These are phyloP conservation scores for Urechis unicinctus DNA, from an alignment of 2,888 invertebrate genomes.

Conservation along the genomic window DNA sequence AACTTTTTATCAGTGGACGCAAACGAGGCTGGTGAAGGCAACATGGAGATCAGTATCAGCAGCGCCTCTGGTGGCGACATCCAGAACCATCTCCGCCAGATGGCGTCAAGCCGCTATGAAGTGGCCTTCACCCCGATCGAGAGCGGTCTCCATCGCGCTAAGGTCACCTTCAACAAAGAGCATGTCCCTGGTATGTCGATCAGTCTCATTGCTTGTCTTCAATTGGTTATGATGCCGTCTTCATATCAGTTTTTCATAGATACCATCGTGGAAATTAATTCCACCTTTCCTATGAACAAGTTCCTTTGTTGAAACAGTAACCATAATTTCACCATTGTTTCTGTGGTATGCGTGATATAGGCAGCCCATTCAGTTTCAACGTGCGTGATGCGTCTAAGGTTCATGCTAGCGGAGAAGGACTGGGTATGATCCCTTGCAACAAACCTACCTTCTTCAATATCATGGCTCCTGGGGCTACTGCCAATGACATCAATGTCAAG, in stretches of 20 bases:
- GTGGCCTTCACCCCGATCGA: constrained; percentile 92
- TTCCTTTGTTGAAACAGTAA: too few species aligned
- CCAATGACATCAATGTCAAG: constrained; percentile 42
- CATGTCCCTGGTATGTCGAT: constrained; percentile 52
- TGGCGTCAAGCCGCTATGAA: constrained; percentile 84
- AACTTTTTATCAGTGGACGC: constrained; percentile 68
- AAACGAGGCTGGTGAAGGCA: constrained; percentile 90
- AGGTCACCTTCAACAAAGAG: constrained; percentile 68
- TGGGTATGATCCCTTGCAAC: constrained; percentile 79
- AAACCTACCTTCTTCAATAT: constrained; percentile 78
- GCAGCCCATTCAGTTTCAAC: constrained; percentile 38
- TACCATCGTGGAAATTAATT: too few species aligned
- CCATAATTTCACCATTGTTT: too few species aligned
- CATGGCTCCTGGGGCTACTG: constrained; percentile 65
- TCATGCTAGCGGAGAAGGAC: constrained; percentile 79
- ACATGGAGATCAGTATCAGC: constrained; percentile 88
- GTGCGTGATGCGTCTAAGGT: constrained; percentile 54
- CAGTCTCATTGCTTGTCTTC: neutral
- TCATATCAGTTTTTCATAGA: neutral
- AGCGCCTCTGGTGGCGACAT: constrained; percentile 19
- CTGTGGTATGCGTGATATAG: too few species aligned
- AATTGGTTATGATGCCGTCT: neutral
- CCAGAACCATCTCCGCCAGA: constrained; percentile 54
- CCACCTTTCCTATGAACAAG: too few species aligned
- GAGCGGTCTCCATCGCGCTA: constrained; percentile 82